A percentile compares a stretch with the other conserved stretches of the same genome.
These are phyloP conservation scores for Emydura subglobosa DNA, from an alignment of 2,113 vertebrate species.

Conservation along the genomic window DNA sequence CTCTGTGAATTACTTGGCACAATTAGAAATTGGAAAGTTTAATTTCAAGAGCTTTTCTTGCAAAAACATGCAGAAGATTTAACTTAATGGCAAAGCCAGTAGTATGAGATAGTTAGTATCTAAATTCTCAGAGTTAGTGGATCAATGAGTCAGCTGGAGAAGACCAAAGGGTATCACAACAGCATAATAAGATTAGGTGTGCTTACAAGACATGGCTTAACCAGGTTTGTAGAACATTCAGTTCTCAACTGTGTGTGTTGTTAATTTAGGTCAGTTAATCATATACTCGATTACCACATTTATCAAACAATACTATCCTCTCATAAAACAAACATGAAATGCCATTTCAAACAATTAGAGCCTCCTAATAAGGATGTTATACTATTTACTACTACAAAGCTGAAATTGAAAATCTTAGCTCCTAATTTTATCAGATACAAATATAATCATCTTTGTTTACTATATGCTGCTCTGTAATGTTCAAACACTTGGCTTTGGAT, in stretches of 20 bases:
- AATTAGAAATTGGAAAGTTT: not conserved
- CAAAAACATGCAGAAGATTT: not conserved
- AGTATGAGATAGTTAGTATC: not conserved
- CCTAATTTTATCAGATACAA: conserved; percentile 31
- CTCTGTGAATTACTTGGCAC: not conserved
- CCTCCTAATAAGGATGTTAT: conserved; percentile 29
- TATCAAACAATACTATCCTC: conserved; percentile 31
- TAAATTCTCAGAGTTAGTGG: not conserved
- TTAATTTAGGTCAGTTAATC: conserved; percentile 18
- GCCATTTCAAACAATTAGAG: not conserved
- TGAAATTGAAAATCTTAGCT: conserved; percentile 22
- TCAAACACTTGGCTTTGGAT: conserved; percentile 38
- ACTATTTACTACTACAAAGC: conserved; percentile 37
- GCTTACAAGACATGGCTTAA: not conserved
- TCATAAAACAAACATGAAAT: conserved; percentile 49
- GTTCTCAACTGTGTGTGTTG: conserved; percentile 20
- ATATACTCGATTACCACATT: not conserved
- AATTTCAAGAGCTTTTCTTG: not conserved
- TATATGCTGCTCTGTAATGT: not conserved
- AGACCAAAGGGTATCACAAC: not conserved
- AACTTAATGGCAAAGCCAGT: not conserved
- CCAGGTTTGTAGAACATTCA: conserved; percentile 3
- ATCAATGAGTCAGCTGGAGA: not conserved
- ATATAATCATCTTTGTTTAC: conserved; percentile 46
- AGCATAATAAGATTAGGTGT: not conserved